Evolutionary conservation across 2,797 vertebrate species (phyloP).

Genomic region (Gorsachius magnificus): DNA sequence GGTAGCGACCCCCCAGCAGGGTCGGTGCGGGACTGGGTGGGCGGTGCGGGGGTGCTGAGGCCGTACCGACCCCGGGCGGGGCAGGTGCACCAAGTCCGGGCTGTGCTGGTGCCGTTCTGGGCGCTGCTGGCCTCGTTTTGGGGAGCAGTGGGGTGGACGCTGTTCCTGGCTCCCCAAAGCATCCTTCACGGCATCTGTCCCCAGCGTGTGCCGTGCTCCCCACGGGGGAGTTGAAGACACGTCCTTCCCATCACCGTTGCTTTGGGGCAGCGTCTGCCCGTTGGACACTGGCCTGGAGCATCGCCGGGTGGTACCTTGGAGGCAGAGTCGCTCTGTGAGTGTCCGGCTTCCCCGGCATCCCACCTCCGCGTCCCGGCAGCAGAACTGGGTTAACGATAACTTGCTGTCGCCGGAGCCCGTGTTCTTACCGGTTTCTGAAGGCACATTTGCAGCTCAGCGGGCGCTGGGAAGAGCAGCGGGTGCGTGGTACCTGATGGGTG

Average conservation of each 20-base stretch:
- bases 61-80: neutral
- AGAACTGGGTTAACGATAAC: accelerated
- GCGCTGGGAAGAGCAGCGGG: neutral
- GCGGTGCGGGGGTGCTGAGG: neutral
- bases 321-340: neutral
- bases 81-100: neutral
- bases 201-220: accelerated
- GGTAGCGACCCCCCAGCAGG: no score
- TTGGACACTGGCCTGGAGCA: neutral
- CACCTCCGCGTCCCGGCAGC: accelerated
- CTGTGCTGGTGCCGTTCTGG: neutral
- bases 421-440: neutral
- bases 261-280: accelerated
- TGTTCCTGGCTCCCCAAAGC: neutral
- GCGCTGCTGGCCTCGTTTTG: neutral
- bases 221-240: accelerated
- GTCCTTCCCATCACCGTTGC: neutral
- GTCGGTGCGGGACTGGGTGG: neutral
- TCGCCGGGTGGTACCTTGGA: neutral
- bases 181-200: accelerated
- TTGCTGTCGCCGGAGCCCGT: neutral
- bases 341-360: accelerated
- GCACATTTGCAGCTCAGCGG: accelerated
- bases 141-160: neutral
- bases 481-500: accelerated